Evolutionary conservation across 1,140 invertebrate species (phyloP).

Genomic region (Mizuhopecten yessoensis): DNA sequence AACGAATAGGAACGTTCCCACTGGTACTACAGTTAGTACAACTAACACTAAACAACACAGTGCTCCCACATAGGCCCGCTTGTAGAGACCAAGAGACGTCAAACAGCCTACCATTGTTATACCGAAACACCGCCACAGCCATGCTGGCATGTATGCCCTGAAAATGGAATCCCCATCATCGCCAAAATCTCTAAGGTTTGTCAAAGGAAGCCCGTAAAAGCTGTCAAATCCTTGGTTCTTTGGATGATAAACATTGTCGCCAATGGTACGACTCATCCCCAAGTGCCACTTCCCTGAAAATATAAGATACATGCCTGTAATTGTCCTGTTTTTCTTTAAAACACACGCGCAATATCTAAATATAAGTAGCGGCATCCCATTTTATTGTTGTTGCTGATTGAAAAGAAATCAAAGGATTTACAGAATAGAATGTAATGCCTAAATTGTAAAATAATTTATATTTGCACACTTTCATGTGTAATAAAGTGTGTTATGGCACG

Average conservation of each 20-base stretch:
- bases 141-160: conserved; percentile 45
- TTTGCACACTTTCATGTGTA: too few species aligned
- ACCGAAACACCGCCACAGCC: conserved; percentile 3
- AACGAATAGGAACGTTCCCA: conserved; percentile 55
- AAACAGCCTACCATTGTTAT: conserved; percentile 22
- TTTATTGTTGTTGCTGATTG: too few species aligned
- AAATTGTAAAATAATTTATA: too few species aligned
- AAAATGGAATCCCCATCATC: conserved; percentile 69
- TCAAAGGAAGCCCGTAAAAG: conserved; percentile 84
- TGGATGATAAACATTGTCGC: conserved; percentile 82
- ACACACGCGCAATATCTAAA: too few species aligned
- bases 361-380: too few species aligned
- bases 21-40: conserved; percentile 43
- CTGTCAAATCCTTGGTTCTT: conserved; percentile 84
- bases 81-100: conserved; percentile 28
- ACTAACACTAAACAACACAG: conserved; percentile 50
- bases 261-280: conserved; percentile 78
- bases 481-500: too few species aligned
- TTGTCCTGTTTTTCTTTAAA: too few species aligned
- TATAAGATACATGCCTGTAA: too few species aligned
- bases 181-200: conserved; percentile 83
- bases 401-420: too few species aligned
- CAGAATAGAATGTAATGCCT: too few species aligned
- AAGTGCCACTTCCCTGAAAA: conserved; percentile 84
- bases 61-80: conserved; percentile 51